Evolutionary conservation across 1,140 invertebrate species (phyloP).

Genomic region (Lepidurus packardi): DNA sequence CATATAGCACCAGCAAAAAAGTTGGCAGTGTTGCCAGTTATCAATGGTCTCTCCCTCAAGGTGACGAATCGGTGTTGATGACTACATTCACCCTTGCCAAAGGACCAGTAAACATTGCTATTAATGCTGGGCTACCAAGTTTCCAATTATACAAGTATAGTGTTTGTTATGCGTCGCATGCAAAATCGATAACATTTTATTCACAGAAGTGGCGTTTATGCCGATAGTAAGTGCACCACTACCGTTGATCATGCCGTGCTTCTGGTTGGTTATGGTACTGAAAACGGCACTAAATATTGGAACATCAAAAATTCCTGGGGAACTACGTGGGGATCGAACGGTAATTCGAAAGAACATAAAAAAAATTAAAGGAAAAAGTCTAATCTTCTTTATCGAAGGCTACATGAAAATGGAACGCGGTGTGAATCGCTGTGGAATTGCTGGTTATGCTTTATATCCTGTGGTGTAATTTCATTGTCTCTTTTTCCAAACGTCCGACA

Average conservation of each 20-base stretch:
- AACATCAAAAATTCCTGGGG: conserved; percentile 48
- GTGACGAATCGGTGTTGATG: neutral
- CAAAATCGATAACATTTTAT: neutral
- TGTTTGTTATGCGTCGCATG: neutral
- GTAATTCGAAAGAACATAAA: neutral
- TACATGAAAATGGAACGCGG: conserved; percentile 47
- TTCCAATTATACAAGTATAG: conserved; percentile 1
- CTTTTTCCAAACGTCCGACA: too few species aligned
- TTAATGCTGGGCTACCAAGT: neutral
- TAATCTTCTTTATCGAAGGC: conserved; percentile 32
- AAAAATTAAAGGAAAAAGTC: neutral
- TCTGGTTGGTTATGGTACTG: conserved; percentile 50
- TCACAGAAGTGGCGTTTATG: neutral
- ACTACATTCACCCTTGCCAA: neutral
- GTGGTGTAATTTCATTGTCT: conserved; percentile 5
- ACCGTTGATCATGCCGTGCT: conserved; percentile 47
- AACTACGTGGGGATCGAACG: conserved; percentile 46
- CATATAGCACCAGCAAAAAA: neutral
- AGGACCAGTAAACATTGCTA: neutral
- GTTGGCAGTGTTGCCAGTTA: neutral
- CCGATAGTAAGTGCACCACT: conserved; percentile 8
- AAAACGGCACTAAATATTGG: conserved; percentile 48
- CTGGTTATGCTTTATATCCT: conserved; percentile 40
- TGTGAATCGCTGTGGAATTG: conserved; percentile 46
- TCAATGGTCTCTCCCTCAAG: neutral